Conservation (phyloP, 2,113 vertebrate genomes). For the Pseudopodoces humilis region DNA sequence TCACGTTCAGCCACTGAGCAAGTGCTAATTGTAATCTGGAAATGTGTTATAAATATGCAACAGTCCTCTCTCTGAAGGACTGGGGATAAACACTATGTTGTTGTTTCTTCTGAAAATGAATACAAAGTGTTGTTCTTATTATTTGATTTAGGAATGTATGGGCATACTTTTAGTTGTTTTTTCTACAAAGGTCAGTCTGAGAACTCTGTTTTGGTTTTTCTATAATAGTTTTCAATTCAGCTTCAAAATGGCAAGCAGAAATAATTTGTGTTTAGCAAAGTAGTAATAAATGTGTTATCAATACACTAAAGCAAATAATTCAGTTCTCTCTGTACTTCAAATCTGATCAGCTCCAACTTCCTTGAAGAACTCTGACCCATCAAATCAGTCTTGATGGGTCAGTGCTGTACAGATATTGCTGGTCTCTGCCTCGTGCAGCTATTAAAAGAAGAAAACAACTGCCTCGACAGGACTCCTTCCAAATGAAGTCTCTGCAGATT, state of each 20-base stretch:
- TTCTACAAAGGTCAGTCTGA: not conserved
- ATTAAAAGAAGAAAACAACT: not conserved
- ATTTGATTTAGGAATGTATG: slow-evolving; percentile 2
- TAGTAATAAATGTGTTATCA: not conserved
- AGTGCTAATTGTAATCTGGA: slow-evolving; percentile 22
- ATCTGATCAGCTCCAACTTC: not conserved
- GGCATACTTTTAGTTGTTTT: not conserved
- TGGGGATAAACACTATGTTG: not conserved
- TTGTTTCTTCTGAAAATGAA: not conserved
- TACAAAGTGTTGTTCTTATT: not conserved
- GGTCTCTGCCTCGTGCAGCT: not conserved
- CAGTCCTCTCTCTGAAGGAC: not conserved
- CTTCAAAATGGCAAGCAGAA: not conserved
- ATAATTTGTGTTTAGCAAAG: not conserved
- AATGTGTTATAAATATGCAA: slow-evolving; percentile 1
- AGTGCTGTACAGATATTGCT: not conserved
- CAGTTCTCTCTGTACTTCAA: not conserved
- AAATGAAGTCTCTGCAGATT: slow-evolving; percentile 13
- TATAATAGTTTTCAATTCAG: not conserved
- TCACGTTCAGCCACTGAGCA: not conserved
- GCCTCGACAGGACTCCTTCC: not conserved
- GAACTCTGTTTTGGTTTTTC: not conserved
- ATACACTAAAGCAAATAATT: not conserved
- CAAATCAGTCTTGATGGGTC: not conserved
- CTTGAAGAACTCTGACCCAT: not conserved